phyloP scores from a whole-genome alignment of 2,888 invertebrate genomes.

The Melipona beecheii region DNA sequence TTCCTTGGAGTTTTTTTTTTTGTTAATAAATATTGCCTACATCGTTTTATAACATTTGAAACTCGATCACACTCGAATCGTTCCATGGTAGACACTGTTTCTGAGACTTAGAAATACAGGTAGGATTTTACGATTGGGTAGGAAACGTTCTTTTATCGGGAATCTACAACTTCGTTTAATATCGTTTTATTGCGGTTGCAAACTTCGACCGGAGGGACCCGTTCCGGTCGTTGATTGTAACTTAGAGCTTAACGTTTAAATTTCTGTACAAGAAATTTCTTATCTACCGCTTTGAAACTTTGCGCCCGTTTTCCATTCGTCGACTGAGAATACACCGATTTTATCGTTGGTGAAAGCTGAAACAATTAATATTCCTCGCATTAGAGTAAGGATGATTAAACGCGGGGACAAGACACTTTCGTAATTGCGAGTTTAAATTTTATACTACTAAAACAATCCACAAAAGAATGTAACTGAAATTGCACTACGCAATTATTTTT shows the following conservation, averaged over 20 bases:
- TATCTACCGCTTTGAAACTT: constrained; percentile 31
- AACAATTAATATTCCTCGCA: background rate
- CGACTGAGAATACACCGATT: background rate
- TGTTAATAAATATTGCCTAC: background rate
- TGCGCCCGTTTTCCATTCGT: background rate
- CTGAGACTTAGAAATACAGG: no score
- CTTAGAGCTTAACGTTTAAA: constrained; percentile 34
- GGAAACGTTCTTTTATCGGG: constrained; percentile 51
- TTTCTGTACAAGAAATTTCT: constrained; percentile 29
- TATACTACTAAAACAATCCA: no score
- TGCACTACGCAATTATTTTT: no score
- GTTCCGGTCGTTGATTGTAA: constrained; percentile 36
- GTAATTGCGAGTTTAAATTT: background rate
- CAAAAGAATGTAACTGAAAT: no score
- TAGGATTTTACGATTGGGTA: background rate
- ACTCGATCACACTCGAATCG: background rate
- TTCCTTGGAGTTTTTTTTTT: background rate
- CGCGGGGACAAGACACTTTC: background rate
- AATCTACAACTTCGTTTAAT: constrained; percentile 62
- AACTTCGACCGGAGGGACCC: constrained; percentile 56
- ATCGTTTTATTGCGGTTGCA: constrained; percentile 58
- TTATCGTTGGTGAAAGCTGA: background rate
- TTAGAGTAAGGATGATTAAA: background rate
- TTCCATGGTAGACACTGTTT: background rate
- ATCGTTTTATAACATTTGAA: background rate